Percentiles rank a stretch among this genome's conserved stretches.
Conservation (phyloP, 2,113 vertebrate species). For the Brevimyrus niger region DNA sequence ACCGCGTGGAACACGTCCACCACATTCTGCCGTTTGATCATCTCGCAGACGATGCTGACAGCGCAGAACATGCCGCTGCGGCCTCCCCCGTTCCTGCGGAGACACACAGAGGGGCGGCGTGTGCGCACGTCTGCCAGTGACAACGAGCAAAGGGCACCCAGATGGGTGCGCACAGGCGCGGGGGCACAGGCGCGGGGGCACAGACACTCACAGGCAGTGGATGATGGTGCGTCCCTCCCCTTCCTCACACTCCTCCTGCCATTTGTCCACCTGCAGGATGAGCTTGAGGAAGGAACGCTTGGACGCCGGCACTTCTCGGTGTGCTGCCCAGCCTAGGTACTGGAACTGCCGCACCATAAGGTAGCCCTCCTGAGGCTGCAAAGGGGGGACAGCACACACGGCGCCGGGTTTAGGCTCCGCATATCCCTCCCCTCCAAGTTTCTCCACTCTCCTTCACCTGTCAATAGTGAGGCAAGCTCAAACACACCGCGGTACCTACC, state of each 20-base stretch:
- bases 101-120: not conserved
- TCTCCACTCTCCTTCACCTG: not conserved
- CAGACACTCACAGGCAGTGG: constrained; percentile 86
- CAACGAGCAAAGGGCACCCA: not conserved
- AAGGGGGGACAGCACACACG: not conserved
- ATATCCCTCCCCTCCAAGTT: not conserved
- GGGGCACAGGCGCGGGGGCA: not conserved
- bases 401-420: not conserved
- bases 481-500: constrained; percentile 56
- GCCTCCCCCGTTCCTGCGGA: constrained; percentile 82
- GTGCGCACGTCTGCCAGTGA: not conserved
- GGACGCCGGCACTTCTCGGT: constrained; percentile 90
- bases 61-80: constrained; percentile 94
- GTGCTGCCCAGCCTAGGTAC: constrained; percentile 91
- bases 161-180: not conserved
- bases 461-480: not conserved
- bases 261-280: constrained; percentile 96
- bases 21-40: constrained; percentile 95
- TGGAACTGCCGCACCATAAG: constrained; percentile 98
- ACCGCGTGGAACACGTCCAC: constrained; percentile 96
- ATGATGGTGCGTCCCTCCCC: constrained; percentile 92
- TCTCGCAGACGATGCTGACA: constrained; percentile 94
- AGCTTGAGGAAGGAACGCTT: constrained; percentile 95
- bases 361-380: constrained; percentile 94
- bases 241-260: constrained; percentile 97